A percentile compares a stretch with the other conserved stretches of the same genome.
These are phyloP conservation scores for Lydus trimaculatus DNA, from an alignment of 2,888 invertebrate species.

Conservation along the genomic window DNA sequence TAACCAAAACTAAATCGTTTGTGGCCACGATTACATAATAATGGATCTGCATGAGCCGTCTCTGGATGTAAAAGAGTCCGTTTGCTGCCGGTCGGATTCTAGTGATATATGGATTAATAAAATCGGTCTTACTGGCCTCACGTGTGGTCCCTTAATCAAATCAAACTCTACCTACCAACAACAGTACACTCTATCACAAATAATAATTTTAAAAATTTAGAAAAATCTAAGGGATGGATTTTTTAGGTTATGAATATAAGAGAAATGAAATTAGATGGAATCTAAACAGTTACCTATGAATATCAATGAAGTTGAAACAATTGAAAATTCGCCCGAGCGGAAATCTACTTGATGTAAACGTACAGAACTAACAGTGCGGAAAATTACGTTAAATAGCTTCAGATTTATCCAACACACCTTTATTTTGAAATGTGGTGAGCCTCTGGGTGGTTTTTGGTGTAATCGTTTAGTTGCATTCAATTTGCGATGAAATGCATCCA, in stretches of 20 bases:
- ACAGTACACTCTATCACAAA: neutral
- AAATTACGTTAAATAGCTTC: conserved; percentile 35
- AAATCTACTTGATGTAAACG: conserved; percentile 32
- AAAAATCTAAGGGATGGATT: neutral
- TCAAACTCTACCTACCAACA: conserved; percentile 5
- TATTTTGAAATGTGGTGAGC: neutral
- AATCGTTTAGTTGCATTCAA: neutral
- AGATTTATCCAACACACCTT: neutral
- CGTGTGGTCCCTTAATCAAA: conserved; percentile 31
- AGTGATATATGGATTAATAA: conserved; percentile 40
- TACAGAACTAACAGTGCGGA: conserved; percentile 36
- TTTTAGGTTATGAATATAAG: too few species aligned
- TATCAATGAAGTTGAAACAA: conserved; percentile 37
- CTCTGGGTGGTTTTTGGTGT: neutral
- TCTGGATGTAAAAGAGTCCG: neutral
- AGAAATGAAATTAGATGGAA: too few species aligned
- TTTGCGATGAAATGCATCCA: conserved; percentile 4
- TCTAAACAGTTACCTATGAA: conserved; percentile 21
- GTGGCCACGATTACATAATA: neutral
- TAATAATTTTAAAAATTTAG: too few species aligned
- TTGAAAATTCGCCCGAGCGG: conserved; percentile 45
- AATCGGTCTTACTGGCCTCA: conserved; percentile 23
- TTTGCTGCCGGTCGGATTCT: conserved; percentile 16
- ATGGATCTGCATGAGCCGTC: conserved; percentile 1
- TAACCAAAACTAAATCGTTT: neutral